Evolutionary conservation across 1,140 invertebrate species (phyloP).

Genomic region (Zeugodacus cucurbitae): DNA sequence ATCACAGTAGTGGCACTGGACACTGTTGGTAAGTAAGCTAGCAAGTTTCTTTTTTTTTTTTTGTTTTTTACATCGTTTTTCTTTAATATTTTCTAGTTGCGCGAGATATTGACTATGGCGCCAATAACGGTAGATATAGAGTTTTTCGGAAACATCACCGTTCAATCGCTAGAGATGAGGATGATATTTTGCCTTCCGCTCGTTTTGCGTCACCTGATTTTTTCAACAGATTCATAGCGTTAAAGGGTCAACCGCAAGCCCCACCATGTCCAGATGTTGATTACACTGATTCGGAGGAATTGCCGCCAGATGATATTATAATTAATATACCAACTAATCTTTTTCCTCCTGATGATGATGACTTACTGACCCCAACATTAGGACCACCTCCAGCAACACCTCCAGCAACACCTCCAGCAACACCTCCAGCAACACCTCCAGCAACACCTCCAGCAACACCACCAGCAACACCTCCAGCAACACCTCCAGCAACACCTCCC

Average conservation of each 20-base stretch:
- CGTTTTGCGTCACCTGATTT: background rate
- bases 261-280: background rate
- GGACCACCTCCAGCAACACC: background rate
- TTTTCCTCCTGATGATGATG: background rate
- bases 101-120: background rate
- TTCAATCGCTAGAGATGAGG: background rate
- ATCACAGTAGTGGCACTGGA: background rate
- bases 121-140: background rate
- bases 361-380: too few relatives aligned
- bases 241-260: background rate
- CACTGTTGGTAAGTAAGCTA: background rate
- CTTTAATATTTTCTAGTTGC: background rate
- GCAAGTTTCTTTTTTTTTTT: too few relatives aligned
- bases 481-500: background rate
- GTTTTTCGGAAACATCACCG: background rate
- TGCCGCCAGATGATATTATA: too few relatives aligned
- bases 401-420: background rate
- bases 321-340: too few relatives aligned
- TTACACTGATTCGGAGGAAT: background rate
- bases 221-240: background rate
- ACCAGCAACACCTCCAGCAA: background rate
- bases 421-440: background rate
- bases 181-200: background rate
- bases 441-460: background rate
- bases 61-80: background rate